phyloP scores from a whole-genome alignment of 2,797 vertebrate genomes.

The Synanceia verrucosa region DNA sequence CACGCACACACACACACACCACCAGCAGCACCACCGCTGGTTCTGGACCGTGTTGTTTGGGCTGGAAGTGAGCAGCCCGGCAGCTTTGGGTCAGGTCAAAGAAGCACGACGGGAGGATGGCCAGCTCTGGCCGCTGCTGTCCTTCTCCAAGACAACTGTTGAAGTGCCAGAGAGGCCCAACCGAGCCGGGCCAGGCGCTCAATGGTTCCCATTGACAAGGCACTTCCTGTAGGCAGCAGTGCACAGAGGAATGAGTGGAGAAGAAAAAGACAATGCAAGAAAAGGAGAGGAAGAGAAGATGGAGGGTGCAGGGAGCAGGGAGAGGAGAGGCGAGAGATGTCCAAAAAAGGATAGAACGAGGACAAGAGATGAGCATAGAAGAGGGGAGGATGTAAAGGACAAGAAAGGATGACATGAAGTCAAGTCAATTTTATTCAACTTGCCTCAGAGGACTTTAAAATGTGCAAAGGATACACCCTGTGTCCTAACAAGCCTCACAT shows the following conservation, averaged over 20 bases:
- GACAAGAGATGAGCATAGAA: neutral
- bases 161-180: constrained; percentile 50
- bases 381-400: neutral
- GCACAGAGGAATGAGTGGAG: constrained; percentile 33
- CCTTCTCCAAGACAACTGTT: constrained; percentile 68
- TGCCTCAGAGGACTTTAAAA: too few relatives aligned
- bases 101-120: constrained; percentile 37
- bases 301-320: neutral
- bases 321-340: constrained; percentile 20
- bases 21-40: constrained; percentile 31
- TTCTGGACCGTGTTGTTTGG: constrained; percentile 31
- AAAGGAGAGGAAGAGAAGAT: constrained; percentile 37
- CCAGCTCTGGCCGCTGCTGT: constrained; percentile 60
- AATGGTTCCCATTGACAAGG: constrained; percentile 65
- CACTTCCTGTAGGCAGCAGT: constrained; percentile 61
- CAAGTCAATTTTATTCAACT: too few relatives aligned
- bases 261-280: constrained; percentile 33
- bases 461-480: too few relatives aligned
- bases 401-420: neutral
- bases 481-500: too few relatives aligned
- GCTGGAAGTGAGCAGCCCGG: constrained; percentile 31
- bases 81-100: constrained; percentile 42
- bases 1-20: constrained; percentile 16
- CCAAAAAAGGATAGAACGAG: constrained; percentile 34
- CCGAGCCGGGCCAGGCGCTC: constrained; percentile 54